These are phyloP conservation scores for Montipora efflorescens DNA, from an alignment of 64 coral and sea anemone species.

Conservation along the genomic window DNA sequence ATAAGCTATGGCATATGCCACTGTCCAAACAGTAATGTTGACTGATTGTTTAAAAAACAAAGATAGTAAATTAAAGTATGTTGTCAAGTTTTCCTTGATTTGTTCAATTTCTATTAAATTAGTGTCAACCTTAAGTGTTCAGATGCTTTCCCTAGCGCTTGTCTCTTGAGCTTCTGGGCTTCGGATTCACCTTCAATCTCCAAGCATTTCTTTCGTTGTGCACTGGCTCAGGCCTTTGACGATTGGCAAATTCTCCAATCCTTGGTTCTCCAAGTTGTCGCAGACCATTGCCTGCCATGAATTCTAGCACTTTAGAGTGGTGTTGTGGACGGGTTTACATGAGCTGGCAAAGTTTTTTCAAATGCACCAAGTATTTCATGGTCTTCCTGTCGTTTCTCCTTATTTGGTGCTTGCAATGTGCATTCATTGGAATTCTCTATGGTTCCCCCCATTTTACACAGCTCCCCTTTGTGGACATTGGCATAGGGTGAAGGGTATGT, in stretches of 20 bases:
- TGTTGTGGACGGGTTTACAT: background rate
- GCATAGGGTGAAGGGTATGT: constrained; percentile 61
- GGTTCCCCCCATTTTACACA: background rate
- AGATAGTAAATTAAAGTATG: background rate
- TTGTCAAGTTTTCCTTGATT: constrained; percentile 25
- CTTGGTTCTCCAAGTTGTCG: constrained; percentile 49
- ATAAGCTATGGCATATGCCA: constrained; percentile 52
- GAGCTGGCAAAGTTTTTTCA: no score
- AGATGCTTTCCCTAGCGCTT: constrained; percentile 51
- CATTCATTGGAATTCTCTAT: no score
- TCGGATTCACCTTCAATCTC: constrained; percentile 18
- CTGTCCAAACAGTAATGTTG: constrained; percentile 47
- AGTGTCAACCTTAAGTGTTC: constrained; percentile 19
- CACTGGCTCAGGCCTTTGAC: no score
- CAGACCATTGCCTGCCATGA: background rate
- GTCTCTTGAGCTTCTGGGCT: constrained; percentile 38
- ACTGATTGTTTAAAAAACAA: constrained; percentile 43
- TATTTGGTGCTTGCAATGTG: no score
- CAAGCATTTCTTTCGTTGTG: background rate
- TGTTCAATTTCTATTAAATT: constrained; percentile 6
- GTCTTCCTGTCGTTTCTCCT: no score
- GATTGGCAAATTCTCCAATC: background rate
- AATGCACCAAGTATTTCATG: no score
- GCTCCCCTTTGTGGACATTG: constrained; percentile 28
- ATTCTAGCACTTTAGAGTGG: background rate